phyloP scores from a whole-genome alignment of 2,113 vertebrate species.

The Alces alces region DNA sequence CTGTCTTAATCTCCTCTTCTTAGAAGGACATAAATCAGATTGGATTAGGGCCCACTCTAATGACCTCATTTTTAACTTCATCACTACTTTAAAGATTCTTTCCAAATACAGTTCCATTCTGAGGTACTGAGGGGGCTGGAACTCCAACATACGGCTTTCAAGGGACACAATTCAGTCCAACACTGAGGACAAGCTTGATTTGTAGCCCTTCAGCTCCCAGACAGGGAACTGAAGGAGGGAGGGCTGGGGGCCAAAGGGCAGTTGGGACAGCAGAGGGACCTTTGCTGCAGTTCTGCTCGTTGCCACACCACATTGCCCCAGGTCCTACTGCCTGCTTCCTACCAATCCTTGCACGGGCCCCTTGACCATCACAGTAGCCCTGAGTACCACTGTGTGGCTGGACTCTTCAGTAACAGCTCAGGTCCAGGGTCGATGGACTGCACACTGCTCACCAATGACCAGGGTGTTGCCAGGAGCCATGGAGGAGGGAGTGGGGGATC shows the following conservation, averaged over 20 bases:
- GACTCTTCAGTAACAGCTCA: not conserved
- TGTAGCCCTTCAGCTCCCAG: not conserved
- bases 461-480: not conserved
- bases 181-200: not conserved
- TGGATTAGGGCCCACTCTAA: not conserved
- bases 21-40: not conserved
- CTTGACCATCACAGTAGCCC: not conserved
- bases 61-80: not conserved
- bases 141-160: not conserved
- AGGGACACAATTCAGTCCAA: not conserved
- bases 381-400: not conserved
- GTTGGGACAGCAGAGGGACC: not conserved
- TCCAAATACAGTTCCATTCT: not conserved
- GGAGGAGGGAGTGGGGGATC: fast-evolving
- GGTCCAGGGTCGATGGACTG: not conserved
- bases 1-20: not conserved
- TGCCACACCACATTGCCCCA: not conserved
- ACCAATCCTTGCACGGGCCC: not conserved
- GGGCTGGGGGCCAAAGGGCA: not conserved
- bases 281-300: not conserved
- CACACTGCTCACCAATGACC: not conserved
- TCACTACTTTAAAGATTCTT: not conserved
- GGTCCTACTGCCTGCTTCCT: not conserved
- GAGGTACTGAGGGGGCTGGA: not conserved
- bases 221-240: not conserved